Percentiles rank a stretch among this genome's conserved stretches.
Evolutionary conservation across 2,888 invertebrate genomes (phyloP).

Genomic region (Papilio elwesi): DNA sequence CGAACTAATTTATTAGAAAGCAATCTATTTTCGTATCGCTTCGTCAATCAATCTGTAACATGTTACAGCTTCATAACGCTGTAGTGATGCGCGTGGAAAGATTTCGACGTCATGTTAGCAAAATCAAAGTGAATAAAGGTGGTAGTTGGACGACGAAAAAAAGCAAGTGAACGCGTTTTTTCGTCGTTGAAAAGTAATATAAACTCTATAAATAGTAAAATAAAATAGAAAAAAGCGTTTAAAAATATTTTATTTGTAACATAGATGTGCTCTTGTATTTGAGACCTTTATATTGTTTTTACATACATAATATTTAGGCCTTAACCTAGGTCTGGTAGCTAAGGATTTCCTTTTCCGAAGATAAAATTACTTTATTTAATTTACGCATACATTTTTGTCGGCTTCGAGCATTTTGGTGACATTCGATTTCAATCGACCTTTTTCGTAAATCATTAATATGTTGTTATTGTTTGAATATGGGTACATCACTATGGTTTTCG

Average conservation of each 20-base stretch:
- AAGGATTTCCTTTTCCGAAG: too few relatives aligned
- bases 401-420: not conserved
- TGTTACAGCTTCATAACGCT: conserved; percentile 13
- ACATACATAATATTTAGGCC: too few relatives aligned
- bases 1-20: conserved; percentile 51
- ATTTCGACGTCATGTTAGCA: not conserved
- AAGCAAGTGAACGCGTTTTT: too few relatives aligned
- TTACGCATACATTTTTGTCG: not conserved
- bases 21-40: conserved; percentile 55
- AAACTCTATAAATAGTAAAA: too few relatives aligned
- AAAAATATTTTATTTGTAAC: too few relatives aligned
- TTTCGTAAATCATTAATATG: too few relatives aligned
- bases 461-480: not conserved
- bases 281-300: too few relatives aligned
- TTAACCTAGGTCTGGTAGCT: too few relatives aligned
- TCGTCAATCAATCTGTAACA: conserved; percentile 41
- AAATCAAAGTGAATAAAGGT: not conserved
- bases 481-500: conserved; percentile 36
- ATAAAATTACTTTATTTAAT: not conserved
- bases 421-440: not conserved
- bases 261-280: too few relatives aligned
- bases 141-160: too few relatives aligned
- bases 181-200: too few relatives aligned
- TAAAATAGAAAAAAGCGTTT: too few relatives aligned
- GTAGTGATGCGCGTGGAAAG: conserved; percentile 19